Base-by-base conservation (phyloP, 2,113 vertebrate genomes). In the Chrysemys picta region DNA sequence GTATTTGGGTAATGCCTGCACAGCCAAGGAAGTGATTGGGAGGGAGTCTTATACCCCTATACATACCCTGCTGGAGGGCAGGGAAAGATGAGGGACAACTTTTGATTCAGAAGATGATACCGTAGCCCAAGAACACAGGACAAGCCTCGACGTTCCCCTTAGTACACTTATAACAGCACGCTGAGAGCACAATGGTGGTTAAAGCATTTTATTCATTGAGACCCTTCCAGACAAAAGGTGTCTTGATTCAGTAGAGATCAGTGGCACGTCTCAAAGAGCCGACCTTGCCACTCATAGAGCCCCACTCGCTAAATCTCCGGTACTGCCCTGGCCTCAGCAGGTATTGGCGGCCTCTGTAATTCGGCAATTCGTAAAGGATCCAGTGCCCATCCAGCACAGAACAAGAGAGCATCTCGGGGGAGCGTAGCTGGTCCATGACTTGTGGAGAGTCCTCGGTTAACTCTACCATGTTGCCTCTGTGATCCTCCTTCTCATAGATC, bases 211-310 rank as follows among this genome's bases (percentile, higher is more conserved):
- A 65, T 65, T 65, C 59, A 65, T 65, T 29, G 59, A 65, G 59
- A 65, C 14, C 29, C 59, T 42, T n/a, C n/a, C 69, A 24, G n/a
- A 21, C 4, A 3, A 75, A 75, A 75, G 17, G n/a, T 5, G 3
- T 75, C 21, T 75, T 38, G n/a, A 42, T 75, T 42, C 38, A 75
- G 38, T 11, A 42, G 11, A 9, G 22, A 76, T 97, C 75, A 1
- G 93, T 81, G 82, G 93, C 91, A 35, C 91, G 25, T 81, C 92
- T 89, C 82, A 96, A 87, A 56, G 97, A 97, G 52, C 97, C 93
- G 0, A 94, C 92, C 69, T 38, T 86, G 62, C 57, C 6, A 42
- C 45, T 49, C 59, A 85, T 82, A 4, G 75, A 69, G 8, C 87
- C 82, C 87, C 84, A 92, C 31, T 94, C 90, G 22, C 35, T 91